Conservation (phyloP, 2,113 vertebrate genomes). For the Sebastes fasciatus region DNA sequence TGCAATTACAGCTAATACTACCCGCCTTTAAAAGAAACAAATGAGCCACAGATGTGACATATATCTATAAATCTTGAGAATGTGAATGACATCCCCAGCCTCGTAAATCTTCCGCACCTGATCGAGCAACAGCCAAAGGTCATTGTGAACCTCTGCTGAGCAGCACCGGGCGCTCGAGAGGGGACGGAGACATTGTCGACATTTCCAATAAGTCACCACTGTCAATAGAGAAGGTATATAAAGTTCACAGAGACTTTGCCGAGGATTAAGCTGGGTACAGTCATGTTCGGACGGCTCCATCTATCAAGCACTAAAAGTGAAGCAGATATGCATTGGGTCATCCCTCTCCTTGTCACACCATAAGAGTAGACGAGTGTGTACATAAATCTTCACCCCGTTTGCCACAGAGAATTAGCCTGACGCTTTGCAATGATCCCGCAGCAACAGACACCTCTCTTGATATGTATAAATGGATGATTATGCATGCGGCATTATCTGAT, state of each 20-base stretch:
- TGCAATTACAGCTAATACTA: not conserved
- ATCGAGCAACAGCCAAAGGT: constrained; percentile 35
- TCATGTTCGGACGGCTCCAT: constrained; percentile 75
- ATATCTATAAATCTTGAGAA: not conserved
- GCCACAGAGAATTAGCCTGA: constrained; percentile 64
- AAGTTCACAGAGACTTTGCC: constrained; percentile 67
- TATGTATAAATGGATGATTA: constrained; percentile 62
- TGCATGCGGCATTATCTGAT: constrained; percentile 65
- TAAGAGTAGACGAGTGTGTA: constrained; percentile 59
- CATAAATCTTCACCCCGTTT: constrained; percentile 80
- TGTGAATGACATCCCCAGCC: not conserved
- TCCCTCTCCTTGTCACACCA: constrained; percentile 80
- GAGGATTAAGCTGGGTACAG: constrained; percentile 78
- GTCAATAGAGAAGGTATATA: constrained; percentile 73
- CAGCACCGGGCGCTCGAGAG: not conserved
- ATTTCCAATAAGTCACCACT: constrained; percentile 67
- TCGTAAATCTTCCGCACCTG: constrained; percentile 33
- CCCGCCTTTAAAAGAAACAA: constrained; percentile 24
- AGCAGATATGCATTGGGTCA: constrained; percentile 71
- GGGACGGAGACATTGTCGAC: constrained; percentile 44
- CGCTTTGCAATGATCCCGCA: constrained; percentile 61
- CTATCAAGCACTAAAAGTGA: constrained; percentile 82
- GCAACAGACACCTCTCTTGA: constrained; percentile 59
- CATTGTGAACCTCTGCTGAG: constrained; percentile 19
- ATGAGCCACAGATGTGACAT: not conserved